Evolutionary conservation across 2,888 invertebrate genomes (phyloP).

Genomic region (Gnatocerus cornutus): DNA sequence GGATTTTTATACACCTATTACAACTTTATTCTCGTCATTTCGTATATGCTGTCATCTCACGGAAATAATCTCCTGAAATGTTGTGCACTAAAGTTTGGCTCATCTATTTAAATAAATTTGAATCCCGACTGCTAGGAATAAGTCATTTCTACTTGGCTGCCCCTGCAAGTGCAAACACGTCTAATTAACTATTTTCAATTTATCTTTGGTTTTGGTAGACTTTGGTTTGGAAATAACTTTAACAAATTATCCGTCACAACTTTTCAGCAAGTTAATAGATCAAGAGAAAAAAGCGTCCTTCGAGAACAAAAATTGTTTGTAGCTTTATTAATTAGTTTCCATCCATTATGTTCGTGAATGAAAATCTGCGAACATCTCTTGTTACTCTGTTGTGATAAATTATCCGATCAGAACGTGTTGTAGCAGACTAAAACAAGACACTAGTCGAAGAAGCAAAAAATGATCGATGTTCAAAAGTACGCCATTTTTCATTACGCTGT

Average conservation of each 20-base stretch:
- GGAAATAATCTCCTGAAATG: background rate
- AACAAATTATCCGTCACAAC: conserved; percentile 37
- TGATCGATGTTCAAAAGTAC: conserved; percentile 14
- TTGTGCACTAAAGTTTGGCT: background rate
- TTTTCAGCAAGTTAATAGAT: conserved; percentile 26
- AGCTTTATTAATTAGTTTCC: conserved; percentile 43
- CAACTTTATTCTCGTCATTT: too few species aligned
- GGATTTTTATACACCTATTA: too few species aligned
- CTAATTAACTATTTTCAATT: conserved; percentile 25
- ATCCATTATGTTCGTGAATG: conserved; percentile 37
- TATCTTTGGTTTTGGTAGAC: background rate
- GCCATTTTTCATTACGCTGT: background rate
- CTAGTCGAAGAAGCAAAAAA: conserved; percentile 17
- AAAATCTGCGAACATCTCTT: conserved; percentile 18
- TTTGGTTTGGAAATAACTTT: conserved; percentile 3
- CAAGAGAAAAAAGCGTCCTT: conserved; percentile 20
- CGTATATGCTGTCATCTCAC: too few species aligned
- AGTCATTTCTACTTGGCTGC: conserved; percentile 8
- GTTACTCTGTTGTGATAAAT: conserved; percentile 26
- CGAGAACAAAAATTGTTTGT: conserved; percentile 36
- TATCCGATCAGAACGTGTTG: conserved; percentile 26
- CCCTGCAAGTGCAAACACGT: conserved; percentile 8
- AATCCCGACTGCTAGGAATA: background rate
- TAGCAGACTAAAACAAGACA: conserved; percentile 19
- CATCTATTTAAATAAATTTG: conserved; percentile 3